Conservation (phyloP, 2,113 vertebrate species). For the Notothenia coriiceps region DNA sequence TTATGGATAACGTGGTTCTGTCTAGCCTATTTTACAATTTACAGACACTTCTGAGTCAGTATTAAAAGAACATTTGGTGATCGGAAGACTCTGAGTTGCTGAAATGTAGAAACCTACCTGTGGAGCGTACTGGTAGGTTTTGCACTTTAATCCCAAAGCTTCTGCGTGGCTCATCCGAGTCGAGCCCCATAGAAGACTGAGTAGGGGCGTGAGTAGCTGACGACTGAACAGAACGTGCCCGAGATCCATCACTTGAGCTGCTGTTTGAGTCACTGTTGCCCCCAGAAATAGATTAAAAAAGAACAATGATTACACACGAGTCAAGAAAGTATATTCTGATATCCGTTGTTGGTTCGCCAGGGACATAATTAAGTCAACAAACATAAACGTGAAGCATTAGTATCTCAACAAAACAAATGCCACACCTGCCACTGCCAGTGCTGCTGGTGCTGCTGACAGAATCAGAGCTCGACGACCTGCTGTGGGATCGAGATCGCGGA, state of each 20-base stretch:
- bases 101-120: constrained; percentile 84
- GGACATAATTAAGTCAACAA: neutral
- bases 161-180: constrained; percentile 97
- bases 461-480: constrained; percentile 96
- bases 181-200: constrained; percentile 87
- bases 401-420: constrained; percentile 6
- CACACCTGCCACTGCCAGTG: constrained; percentile 96
- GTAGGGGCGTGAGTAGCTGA: constrained; percentile 93
- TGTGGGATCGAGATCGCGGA: constrained; percentile 89
- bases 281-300: neutral
- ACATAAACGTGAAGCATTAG: neutral
- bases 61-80: neutral
- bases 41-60: neutral
- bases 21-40: neutral
- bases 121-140: constrained; percentile 97
- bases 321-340: neutral
- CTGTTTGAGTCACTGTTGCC: constrained; percentile 95
- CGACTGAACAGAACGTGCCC: constrained; percentile 94
- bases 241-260: constrained; percentile 96
- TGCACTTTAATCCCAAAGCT: constrained; percentile 99
- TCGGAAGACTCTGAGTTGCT: neutral
- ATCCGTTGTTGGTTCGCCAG: neutral
- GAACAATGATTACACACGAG: neutral
- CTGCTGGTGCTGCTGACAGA: constrained; percentile 98
- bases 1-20: neutral